Percentiles rank a stretch among this genome's conserved stretches.
These are phyloP conservation scores for Hydrolagus colliei DNA, from an alignment of 2,797 vertebrate genomes.

Conservation along the genomic window DNA sequence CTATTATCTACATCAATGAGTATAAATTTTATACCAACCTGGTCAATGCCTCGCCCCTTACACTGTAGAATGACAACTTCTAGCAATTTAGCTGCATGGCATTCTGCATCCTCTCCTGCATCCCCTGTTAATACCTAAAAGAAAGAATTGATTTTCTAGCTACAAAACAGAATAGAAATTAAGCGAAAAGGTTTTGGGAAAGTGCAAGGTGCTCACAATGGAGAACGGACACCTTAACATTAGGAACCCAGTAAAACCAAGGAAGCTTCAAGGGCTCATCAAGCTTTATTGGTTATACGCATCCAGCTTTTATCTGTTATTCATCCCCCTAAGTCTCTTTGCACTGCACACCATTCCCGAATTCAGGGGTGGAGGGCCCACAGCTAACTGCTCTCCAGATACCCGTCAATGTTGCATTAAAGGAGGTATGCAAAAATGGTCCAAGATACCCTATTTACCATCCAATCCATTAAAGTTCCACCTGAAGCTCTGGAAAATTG, in stretches of 20 bases:
- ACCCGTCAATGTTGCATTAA: neutral
- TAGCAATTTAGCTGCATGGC: conserved; percentile 90
- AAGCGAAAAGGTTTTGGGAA: neutral
- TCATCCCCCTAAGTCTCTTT: neutral
- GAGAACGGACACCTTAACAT: neutral
- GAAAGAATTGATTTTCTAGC: neutral
- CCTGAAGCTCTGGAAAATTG: neutral
- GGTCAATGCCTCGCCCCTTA: conserved; percentile 95
- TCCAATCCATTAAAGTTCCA: neutral
- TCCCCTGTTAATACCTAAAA: conserved; percentile 86
- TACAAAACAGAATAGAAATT: neutral
- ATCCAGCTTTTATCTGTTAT: too few relatives aligned
- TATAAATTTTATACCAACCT: conserved; percentile 60
- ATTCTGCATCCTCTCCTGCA: conserved; percentile 95
- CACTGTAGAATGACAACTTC: conserved; percentile 96
- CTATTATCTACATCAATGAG: neutral
- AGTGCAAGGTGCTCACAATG: neutral
- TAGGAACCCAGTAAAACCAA: neutral
- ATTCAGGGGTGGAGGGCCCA: neutral
- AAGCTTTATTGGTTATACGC: neutral
- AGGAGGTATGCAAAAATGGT: neutral
- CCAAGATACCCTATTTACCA: neutral
- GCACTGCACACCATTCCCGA: neutral
- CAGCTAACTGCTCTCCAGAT: neutral
- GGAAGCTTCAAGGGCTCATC: neutral